Conservation (phyloP, 2,888 invertebrate species). For the Celastrina argiolus region DNA sequence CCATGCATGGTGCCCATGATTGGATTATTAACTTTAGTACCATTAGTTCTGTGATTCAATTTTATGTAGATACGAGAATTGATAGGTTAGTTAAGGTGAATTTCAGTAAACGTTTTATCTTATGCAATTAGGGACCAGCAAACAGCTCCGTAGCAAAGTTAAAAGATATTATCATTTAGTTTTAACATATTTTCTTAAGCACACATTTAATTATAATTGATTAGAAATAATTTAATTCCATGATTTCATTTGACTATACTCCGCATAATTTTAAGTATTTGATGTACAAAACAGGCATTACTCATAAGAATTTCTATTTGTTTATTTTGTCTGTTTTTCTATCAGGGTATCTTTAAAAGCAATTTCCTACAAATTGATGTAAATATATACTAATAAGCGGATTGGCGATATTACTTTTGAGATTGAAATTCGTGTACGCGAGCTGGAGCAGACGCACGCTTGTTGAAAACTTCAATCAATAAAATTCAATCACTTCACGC, state of each 20-base stretch:
- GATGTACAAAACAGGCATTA: too few species aligned
- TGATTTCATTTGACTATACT: too few species aligned
- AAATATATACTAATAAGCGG: neutral
- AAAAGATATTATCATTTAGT: too few species aligned
- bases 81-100: neutral
- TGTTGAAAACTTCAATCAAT: slow-evolving; percentile 11
- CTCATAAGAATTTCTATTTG: too few species aligned
- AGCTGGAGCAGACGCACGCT: neutral
- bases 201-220: too few species aligned
- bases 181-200: too few species aligned
- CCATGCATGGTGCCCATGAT: neutral
- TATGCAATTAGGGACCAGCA: too few species aligned
- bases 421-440: slow-evolving; percentile 1
- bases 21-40: neutral
- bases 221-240: too few species aligned
- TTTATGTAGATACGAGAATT: neutral
- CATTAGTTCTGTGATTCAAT: neutral
- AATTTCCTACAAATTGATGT: slow-evolving; percentile 4
- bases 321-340: too few species aligned
- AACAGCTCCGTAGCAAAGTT: too few species aligned
- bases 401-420: slow-evolving; percentile 11
- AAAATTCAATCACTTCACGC: neutral
- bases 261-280: too few species aligned
- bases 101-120: too few species aligned
- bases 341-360: neutral